Base-by-base conservation (phyloP, 2,888 invertebrate species). In the Acanthoscelides obtectus region DNA sequence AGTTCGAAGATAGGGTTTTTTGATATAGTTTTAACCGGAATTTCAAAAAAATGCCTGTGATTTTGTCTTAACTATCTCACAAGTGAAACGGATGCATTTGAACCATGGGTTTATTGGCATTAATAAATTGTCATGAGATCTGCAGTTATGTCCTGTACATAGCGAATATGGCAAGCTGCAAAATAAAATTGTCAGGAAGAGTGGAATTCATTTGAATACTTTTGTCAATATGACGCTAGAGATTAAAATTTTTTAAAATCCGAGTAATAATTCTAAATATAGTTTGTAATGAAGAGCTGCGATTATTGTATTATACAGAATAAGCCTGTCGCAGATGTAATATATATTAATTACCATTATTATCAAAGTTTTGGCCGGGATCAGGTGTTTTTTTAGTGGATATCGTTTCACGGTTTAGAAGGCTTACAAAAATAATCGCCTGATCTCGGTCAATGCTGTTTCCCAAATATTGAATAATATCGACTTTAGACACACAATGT, bases 401-500 rank as follows among this genome's bases (percentile, higher is more conserved):
- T 12, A 12, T 45, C 45, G 17, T 45, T 45, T 45, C 5, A 45
- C 45, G 12, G 12, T 12, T 45, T 12, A 45, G 45, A 45, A 1
- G 45, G 17, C 45, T 45, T 45, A 45, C 45, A 45, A 45, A 5
- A 45, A 45, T 45, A 45, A 45, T 12, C 78, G 78, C 71, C 74
- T 81, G 79, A 77, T 80, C 83, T 82, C 83, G 83, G 83, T 81
- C 82, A 82, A 82, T 83, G 81, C 83, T 82, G 12, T 82, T 77
- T 75, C 81, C 80, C 80, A 79, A 79, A 82, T 82, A 84, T 84
- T 85, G 84, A 84, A 83, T 83, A 79, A 84, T 82, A 84, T 84
- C 84, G 83, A 85, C 83, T 84, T 84, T 85, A 85, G 85, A 85
- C 82, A 85, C 85, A 84, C 81, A 84, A 83, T 86, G 85, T 86